Base-by-base conservation (phyloP, 2,113 vertebrate genomes). In the Odocoileus hemionus region DNA sequence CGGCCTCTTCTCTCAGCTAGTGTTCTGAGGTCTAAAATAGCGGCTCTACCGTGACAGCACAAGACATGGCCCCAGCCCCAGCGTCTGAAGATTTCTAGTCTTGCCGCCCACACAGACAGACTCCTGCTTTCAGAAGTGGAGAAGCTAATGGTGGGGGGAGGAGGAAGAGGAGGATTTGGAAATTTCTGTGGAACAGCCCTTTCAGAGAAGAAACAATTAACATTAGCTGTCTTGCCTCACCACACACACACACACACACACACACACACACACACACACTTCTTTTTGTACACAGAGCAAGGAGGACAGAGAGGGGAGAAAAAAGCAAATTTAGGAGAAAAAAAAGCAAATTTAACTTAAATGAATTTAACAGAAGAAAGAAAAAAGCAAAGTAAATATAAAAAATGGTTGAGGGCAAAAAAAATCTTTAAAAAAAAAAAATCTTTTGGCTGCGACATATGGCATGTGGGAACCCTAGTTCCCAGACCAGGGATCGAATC, bases 21-120 rank as follows among this genome's bases (percentile, higher is more conserved):
- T 84, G 64, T 85, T 97, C 89, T 83, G 60, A 96, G 87, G 85
- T 47, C 86, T 91, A 97, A 98, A 61, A 97, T 97, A 98, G 95
- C 61, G 39, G 52, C 54, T 97, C 60, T 70, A 92, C 39, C 97
- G 91, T 91, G 93, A 95, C 78, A 97, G 97, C 97, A 97, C 28
- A 92, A 60, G 94, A 89, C 55, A 67, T 13, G 86, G 0, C 15
- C 54, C 64, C 13, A 88, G 1, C 13, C 61, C 88, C 79, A 2
- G 14, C 3, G 87, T 89, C 92, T 7, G 6, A 97, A 95, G 91
- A 60, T 83, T 94, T 94, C 93, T 50, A 84, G 55, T 64, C 96
- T 97, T 1, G 33, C 95, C 95, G 95, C 97, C 97, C 89, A 97
- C 97, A 89, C 79, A 70, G 83, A 45, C 90, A 58, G 60, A 64